Base-by-base conservation (phyloP, 1,140 invertebrate genomes). In the Zaprionus gabonicus region DNA sequence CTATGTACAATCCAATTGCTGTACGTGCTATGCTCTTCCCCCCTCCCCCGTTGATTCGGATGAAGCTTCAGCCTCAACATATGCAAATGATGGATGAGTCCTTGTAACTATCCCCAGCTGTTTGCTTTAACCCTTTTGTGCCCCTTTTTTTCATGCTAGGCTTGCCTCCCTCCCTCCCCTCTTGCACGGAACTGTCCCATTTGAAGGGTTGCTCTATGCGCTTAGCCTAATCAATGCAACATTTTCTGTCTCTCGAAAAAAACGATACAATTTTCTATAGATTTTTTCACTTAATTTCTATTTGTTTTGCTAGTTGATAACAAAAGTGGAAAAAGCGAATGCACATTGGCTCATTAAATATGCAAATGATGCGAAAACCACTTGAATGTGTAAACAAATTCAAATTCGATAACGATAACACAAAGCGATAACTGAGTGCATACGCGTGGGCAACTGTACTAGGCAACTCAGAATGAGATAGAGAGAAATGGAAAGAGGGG, bases 241-340 rank as follows among this genome's bases (percentile, higher is more conserved):
- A 44, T 17, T 27, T 41, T 4, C 27, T 41, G 23, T 23, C 41
- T 31, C 9, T 59, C 9, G 15, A 62, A 31, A 71, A 56, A 70
- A 69, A 64, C 13, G 77, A 53, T 46, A 88, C 60, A 60, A 72
- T 81, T 87, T 87, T 84, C 62, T 73, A 67, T 60, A 28, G 44
- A 72, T 78, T 88, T 87, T 88, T 87, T 84, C 84, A 87, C 78
- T 71, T 90, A 87, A 88, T 87, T 87, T 88, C 83, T 88, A 87
- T 87, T 87, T 87, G 84, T 84, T 88, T 88, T 87, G 62, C 63
- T 46, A 81, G 71, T 49, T 77, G 83, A 88, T 87, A 78, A 88
- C 71, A 80, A 80, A 83, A 72, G 73, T 78, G 65, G 56, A 63
- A 65, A 71, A 66, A 64, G 34, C 64, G 57, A 73, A 87, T 23